Evolutionary conservation across 1,140 invertebrate genomes (phyloP).

Genomic region (Panagrolaimus sp.): DNA sequence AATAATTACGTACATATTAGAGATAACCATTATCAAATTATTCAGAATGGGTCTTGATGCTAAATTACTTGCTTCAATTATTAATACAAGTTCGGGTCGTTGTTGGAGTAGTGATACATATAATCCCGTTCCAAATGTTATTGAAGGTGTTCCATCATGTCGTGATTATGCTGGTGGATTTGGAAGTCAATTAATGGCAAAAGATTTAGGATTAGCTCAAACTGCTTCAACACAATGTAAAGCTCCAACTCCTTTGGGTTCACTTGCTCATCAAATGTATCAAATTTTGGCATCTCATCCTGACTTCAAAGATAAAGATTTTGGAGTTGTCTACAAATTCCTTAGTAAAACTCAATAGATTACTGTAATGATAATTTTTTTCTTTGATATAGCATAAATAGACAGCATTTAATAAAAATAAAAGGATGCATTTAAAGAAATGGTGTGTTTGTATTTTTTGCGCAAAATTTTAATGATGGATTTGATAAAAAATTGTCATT

Average conservation of each 20-base stretch:
- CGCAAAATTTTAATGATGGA: too few species aligned
- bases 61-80: conserved; percentile 75
- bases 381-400: too few species aligned
- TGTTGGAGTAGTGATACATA: conserved; percentile 94
- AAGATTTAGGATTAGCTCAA: conserved; percentile 86
- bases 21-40: too few species aligned
- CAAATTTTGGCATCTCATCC: conserved; percentile 68
- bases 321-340: conserved; percentile 81
- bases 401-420: too few species aligned
- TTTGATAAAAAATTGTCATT: too few species aligned
- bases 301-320: conserved; percentile 79
- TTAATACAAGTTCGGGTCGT: conserved; percentile 86
- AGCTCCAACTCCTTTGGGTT: conserved; percentile 75
- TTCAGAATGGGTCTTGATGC: conserved; percentile 81
- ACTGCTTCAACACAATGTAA: conserved; percentile 70
- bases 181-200: conserved; percentile 79
- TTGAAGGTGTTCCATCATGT: conserved; percentile 72
- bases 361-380: too few species aligned
- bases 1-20: too few species aligned
- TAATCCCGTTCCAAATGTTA: conserved; percentile 87
- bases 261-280: conserved; percentile 75
- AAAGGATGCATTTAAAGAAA: too few species aligned
- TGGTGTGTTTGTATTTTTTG: too few species aligned
- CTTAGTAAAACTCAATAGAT: conserved; percentile 32
- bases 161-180: conserved; percentile 88